Conservation (phyloP, 2,888 invertebrate genomes). For the Mellilla xanthometata region DNA sequence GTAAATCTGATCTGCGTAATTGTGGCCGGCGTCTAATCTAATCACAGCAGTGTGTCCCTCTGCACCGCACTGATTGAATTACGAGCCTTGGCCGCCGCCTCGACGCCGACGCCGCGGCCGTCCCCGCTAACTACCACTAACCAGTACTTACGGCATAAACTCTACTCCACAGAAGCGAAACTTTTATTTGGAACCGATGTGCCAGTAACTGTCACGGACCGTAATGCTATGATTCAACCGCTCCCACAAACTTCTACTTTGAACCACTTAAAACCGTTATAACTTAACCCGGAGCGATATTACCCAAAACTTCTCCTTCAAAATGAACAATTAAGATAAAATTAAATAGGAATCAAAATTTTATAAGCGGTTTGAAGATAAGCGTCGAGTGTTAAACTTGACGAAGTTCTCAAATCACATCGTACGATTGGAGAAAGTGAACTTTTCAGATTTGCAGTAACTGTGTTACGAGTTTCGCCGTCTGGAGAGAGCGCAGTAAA, state of each 20-base stretch:
- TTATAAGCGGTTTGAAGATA: constrained; percentile 75
- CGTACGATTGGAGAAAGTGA: constrained; percentile 37
- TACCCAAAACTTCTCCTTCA: constrained; percentile 67
- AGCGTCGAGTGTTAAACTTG: constrained; percentile 75
- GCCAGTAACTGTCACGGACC: constrained; percentile 17
- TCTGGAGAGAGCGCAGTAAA: constrained; percentile 12
- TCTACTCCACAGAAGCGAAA: neutral
- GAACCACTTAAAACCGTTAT: constrained; percentile 33
- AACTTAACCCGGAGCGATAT: constrained; percentile 59
- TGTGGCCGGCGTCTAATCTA: constrained; percentile 79
- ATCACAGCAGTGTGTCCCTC: constrained; percentile 71
- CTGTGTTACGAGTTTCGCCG: constrained; percentile 23
- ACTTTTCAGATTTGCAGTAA: constrained; percentile 32
- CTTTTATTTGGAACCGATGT: constrained; percentile 9
- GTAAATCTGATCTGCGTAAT: constrained; percentile 79
- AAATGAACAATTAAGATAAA: constrained; percentile 76
- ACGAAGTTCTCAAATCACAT: constrained; percentile 55
- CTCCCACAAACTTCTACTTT: constrained; percentile 22
- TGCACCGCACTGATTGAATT: constrained; percentile 73
- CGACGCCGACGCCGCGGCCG: constrained; percentile 22
- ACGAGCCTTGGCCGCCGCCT: constrained; percentile 45
- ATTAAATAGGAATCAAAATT: constrained; percentile 78
- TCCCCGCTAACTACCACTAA: constrained; percentile 6
- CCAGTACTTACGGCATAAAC: neutral
- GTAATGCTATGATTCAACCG: constrained; percentile 22